Evolutionary conservation across 2,113 vertebrate species (phyloP).

Genomic region (Hemibagrus wyckioides): DNA sequence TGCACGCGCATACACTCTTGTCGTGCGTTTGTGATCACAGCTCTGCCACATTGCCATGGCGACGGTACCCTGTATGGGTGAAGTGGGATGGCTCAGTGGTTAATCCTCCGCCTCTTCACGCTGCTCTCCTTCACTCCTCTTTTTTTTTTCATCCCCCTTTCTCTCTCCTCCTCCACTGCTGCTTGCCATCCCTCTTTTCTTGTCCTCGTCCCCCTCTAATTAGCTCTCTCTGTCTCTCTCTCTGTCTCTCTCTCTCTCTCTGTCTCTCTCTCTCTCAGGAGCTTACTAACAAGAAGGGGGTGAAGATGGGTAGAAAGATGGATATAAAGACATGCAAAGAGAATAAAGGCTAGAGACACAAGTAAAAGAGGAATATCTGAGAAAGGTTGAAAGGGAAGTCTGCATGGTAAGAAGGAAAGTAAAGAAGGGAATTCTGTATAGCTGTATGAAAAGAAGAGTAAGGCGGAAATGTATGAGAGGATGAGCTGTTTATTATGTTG

Average conservation of each 20-base stretch:
- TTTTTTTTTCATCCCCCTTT: slow-evolving; percentile 67
- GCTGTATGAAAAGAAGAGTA: slow-evolving; percentile 55
- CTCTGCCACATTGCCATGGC: slow-evolving; percentile 81
- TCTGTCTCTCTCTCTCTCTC: background rate
- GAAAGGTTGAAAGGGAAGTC: background rate
- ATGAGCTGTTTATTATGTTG: slow-evolving; percentile 32
- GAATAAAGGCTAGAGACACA: background rate
- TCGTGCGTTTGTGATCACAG: slow-evolving; percentile 74
- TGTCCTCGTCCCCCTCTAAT: slow-evolving; percentile 59
- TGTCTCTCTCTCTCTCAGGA: slow-evolving; percentile 49
- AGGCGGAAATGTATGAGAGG: slow-evolving; percentile 44
- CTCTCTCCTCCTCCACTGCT: slow-evolving; percentile 37
- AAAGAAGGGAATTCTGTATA: background rate
- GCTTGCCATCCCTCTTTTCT: background rate
- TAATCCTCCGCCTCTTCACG: slow-evolving; percentile 72
- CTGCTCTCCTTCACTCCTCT: slow-evolving; percentile 34
- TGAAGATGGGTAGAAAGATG: background rate
- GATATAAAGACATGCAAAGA: background rate
- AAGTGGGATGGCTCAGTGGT: slow-evolving; percentile 75
- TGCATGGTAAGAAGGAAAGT: background rate
- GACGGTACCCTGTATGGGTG: slow-evolving; percentile 77
- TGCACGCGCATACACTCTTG: slow-evolving; percentile 58
- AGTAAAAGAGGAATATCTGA: background rate
- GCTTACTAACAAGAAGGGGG: slow-evolving; percentile 32
- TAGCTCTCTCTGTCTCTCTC: slow-evolving; percentile 56